Evolutionary conservation across 2,797 vertebrate genomes (phyloP).

Genomic region (Alectoris magna): DNA sequence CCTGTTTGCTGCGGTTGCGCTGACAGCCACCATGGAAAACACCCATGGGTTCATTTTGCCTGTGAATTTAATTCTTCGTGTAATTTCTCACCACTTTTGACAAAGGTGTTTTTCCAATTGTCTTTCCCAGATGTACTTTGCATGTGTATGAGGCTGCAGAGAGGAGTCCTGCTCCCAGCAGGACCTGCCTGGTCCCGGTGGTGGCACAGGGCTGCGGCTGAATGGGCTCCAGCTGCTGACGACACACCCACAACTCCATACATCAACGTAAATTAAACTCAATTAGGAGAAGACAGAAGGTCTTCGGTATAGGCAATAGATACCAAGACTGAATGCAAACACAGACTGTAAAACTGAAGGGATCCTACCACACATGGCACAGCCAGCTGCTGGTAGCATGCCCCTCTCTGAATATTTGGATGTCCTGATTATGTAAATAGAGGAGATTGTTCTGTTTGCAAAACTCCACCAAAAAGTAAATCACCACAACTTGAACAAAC

Average conservation of each 20-base stretch:
- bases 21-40: not conserved
- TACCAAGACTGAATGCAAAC: not conserved
- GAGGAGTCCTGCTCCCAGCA: too few species aligned
- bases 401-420: constrained; percentile 15
- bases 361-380: not conserved
- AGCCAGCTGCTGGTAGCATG: constrained; percentile 28
- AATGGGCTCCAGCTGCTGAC: not conserved
- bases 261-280: not conserved
- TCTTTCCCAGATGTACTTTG: not conserved
- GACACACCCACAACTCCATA: rapidly evolving
- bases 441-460: constrained; percentile 43
- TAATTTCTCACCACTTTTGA: not conserved
- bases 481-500: constrained; percentile 33
- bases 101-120: not conserved
- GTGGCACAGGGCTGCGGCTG: not conserved
- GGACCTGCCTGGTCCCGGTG: not conserved
- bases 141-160: too few species aligned
- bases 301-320: not conserved
- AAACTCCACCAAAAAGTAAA: constrained; percentile 60
- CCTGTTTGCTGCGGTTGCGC: not conserved
- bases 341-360: not conserved
- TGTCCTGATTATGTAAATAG: constrained; percentile 74
- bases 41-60: rapidly evolving
- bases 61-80: rapidly evolving
- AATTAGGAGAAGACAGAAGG: not conserved